A percentile compares a stretch with the other conserved stretches of the same genome.
These are phyloP conservation scores for Petaurus breviceps DNA, from an alignment of 2,113 vertebrate genomes.

Conservation along the genomic window DNA sequence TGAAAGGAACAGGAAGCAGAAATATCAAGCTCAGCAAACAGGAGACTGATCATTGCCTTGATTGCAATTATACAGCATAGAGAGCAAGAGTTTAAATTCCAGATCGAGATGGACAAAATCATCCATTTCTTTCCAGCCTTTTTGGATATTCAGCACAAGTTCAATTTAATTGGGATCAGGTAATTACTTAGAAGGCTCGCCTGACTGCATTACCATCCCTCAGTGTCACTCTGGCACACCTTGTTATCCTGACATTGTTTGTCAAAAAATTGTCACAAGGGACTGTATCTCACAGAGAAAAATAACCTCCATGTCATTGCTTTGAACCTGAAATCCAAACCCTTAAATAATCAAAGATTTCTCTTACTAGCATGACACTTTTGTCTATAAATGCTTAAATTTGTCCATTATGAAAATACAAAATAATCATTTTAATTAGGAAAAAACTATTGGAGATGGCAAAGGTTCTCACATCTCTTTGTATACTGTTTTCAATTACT, in stretches of 20 bases:
- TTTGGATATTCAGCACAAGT: conserved; percentile 74
- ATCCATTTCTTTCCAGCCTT: conserved; percentile 76
- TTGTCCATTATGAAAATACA: conserved; percentile 45
- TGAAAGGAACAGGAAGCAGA: conserved; percentile 31
- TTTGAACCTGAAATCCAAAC: conserved; percentile 70
- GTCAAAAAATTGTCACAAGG: conserved; percentile 83
- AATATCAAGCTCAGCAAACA: conserved; percentile 67
- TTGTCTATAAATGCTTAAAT: conserved; percentile 65
- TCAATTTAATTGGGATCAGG: conserved; percentile 82
- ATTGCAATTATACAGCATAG: conserved; percentile 69
- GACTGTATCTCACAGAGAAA: conserved; percentile 76
- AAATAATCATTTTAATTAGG: not conserved
- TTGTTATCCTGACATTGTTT: conserved; percentile 83
- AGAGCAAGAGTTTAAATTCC: conserved; percentile 65
- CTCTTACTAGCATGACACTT: conserved; percentile 54
- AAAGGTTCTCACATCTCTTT: conserved; percentile 57
- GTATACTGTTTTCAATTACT: conserved; percentile 44
- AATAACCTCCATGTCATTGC: conserved; percentile 78
- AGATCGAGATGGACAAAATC: conserved; percentile 76
- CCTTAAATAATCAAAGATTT: conserved; percentile 76
- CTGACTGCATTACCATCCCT: conserved; percentile 74
- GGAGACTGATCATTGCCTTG: conserved; percentile 71
- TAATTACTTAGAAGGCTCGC: conserved; percentile 82
- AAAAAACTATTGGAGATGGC: not conserved
- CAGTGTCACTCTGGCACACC: conserved; percentile 75